These are phyloP conservation scores for Cyanoliseus patagonus DNA, from an alignment of 2,113 vertebrate genomes.

Conservation along the genomic window DNA sequence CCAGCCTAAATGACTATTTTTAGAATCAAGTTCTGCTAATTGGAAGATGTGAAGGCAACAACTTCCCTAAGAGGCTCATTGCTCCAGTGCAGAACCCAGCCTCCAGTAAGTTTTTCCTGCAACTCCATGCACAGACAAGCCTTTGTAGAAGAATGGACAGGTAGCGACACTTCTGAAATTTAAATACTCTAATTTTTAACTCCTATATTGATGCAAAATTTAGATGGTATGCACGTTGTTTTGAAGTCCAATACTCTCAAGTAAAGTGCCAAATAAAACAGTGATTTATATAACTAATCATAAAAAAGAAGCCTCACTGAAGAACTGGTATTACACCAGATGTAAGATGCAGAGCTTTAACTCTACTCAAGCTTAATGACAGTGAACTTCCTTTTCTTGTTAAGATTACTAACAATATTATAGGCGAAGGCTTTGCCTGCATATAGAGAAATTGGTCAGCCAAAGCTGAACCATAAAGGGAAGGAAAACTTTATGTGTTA, in stretches of 20 bases:
- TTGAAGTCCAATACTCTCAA: not conserved
- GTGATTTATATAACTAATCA: not conserved
- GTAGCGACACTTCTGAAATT: not conserved
- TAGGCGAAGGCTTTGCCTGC: not conserved
- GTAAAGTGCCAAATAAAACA: not conserved
- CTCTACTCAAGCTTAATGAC: not conserved
- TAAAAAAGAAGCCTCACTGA: not conserved
- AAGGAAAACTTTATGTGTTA: not conserved
- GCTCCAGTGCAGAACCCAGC: not conserved
- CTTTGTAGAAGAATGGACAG: not conserved
- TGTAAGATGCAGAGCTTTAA: not conserved
- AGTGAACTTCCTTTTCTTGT: not conserved
- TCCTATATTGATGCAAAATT: not conserved
- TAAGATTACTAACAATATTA: not conserved
- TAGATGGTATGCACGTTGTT: not conserved
- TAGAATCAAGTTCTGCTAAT: constrained; percentile 38
- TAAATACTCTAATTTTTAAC: not conserved
- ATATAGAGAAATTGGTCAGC: not conserved
- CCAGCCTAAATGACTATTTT: constrained; percentile 10
- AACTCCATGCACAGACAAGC: not conserved
- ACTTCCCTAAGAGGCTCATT: not conserved
- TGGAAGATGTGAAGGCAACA: not conserved
- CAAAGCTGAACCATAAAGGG: not conserved
- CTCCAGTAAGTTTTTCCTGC: not conserved
- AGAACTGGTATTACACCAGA: not conserved